These are phyloP conservation scores for Cylindroiulus punctatus DNA, from an alignment of 2,888 invertebrate genomes.

Conservation along the genomic window DNA sequence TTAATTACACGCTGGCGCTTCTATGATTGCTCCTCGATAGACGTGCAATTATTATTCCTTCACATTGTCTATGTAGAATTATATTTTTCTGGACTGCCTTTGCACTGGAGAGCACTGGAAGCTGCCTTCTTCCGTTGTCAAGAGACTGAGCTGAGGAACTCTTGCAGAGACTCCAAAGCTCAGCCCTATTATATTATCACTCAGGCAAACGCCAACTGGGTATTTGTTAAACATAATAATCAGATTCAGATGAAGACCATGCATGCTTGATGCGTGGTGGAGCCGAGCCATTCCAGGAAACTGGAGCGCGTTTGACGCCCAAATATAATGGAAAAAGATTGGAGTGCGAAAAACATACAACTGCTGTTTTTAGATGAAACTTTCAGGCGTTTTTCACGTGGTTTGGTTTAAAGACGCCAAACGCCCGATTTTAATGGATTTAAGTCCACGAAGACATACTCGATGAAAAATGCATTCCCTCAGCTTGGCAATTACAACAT, in stretches of 20 bases:
- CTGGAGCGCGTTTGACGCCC: background rate
- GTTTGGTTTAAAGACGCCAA: background rate
- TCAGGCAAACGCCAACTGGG: constrained; percentile 8
- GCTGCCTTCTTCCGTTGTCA: background rate
- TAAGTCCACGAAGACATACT: background rate
- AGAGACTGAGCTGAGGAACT: background rate
- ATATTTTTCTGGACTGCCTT: constrained; percentile 31
- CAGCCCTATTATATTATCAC: constrained; percentile 42
- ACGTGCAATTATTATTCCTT: constrained; percentile 46
- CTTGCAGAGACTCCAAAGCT: constrained; percentile 11
- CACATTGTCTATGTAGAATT: constrained; percentile 34
- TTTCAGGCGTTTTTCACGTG: background rate
- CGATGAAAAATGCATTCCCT: background rate
- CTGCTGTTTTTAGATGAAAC: background rate
- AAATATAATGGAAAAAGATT: background rate
- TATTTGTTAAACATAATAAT: constrained; percentile 48
- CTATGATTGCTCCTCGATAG: constrained; percentile 47
- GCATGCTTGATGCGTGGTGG: background rate
- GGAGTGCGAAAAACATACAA: background rate
- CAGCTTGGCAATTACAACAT: background rate
- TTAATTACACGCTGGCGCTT: constrained; percentile 50
- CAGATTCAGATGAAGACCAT: constrained; percentile 30
- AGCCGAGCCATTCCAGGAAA: background rate
- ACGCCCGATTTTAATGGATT: background rate
- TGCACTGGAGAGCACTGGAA: background rate